These are phyloP conservation scores for Peromyscus leucopus DNA, from an alignment of 2,113 vertebrate genomes.

Conservation along the genomic window DNA sequence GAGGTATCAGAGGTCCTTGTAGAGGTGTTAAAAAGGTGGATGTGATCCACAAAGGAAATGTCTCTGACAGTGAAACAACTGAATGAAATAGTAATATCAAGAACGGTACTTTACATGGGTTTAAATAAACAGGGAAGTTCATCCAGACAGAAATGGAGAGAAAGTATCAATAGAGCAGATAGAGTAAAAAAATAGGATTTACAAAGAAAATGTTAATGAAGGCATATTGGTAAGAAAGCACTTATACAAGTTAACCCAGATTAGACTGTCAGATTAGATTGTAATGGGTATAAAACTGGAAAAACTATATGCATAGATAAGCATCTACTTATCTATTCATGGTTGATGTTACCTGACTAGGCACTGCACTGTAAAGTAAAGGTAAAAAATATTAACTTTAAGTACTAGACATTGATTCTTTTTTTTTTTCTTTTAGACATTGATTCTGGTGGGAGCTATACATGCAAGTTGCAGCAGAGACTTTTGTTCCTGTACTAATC, in stretches of 20 bases:
- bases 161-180: neutral
- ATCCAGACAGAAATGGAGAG: neutral
- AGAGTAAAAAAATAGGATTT: neutral
- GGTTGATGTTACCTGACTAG: fast-evolving
- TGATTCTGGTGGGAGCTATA: neutral
- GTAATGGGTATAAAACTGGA: neutral
- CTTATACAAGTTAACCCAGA: neutral
- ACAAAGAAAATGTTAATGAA: neutral
- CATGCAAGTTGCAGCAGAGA: neutral
- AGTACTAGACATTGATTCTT: neutral
- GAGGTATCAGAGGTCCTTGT: neutral
- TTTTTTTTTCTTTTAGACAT: no score
- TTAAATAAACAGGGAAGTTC: neutral
- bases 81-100: neutral
- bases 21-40: neutral
- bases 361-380: neutral
- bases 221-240: neutral
- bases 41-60: neutral
- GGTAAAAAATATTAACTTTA: neutral
- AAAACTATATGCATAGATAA: neutral
- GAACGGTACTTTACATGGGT: fast-evolving
- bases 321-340: neutral
- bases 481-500: neutral
- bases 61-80: neutral
- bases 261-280: neutral